Conservation (phyloP, 1,140 invertebrate species). For the Caenorhabditis briggsae region DNA sequence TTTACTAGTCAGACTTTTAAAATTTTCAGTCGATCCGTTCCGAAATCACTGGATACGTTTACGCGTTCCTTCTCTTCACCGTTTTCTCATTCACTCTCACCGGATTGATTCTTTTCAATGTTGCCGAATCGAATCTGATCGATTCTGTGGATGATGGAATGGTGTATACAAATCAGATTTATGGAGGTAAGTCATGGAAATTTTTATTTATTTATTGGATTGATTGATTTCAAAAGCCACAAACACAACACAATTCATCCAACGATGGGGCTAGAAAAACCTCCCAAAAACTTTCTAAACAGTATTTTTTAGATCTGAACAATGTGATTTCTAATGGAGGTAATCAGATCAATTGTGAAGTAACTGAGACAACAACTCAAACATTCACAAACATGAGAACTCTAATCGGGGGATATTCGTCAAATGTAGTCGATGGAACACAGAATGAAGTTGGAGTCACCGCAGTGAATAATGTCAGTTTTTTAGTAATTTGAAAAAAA, state of each 20-base stretch:
- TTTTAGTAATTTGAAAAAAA: background rate
- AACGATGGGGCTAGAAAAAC: too few relatives aligned
- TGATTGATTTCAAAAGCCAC: too few relatives aligned
- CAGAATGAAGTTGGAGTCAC: slow-evolving; percentile 2
- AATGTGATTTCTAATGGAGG: background rate
- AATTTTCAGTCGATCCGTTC: slow-evolving; percentile 32
- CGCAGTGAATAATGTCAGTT: background rate
- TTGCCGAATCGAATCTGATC: background rate
- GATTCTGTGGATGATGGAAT: background rate
- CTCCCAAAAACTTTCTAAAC: background rate
- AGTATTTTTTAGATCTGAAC: background rate
- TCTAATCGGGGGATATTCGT: background rate
- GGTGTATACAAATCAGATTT: background rate
- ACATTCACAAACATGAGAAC: background rate
- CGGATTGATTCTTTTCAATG: slow-evolving; percentile 23
- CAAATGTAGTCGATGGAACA: slow-evolving; percentile 9
- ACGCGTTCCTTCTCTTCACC: background rate
- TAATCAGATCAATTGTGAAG: slow-evolving; percentile 8
- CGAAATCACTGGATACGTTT: slow-evolving; percentile 38
- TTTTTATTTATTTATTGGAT: background rate
- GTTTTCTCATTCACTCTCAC: slow-evolving; percentile 25
- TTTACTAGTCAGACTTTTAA: background rate
- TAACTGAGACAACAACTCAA: slow-evolving; percentile 17
- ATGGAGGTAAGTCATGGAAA: background rate
- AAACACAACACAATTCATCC: too few relatives aligned